A percentile compares a stretch with the other conserved stretches of the same genome.
Evolutionary conservation across 2,113 vertebrate species (phyloP).

Genomic region (Callocephalon fimbriatum): DNA sequence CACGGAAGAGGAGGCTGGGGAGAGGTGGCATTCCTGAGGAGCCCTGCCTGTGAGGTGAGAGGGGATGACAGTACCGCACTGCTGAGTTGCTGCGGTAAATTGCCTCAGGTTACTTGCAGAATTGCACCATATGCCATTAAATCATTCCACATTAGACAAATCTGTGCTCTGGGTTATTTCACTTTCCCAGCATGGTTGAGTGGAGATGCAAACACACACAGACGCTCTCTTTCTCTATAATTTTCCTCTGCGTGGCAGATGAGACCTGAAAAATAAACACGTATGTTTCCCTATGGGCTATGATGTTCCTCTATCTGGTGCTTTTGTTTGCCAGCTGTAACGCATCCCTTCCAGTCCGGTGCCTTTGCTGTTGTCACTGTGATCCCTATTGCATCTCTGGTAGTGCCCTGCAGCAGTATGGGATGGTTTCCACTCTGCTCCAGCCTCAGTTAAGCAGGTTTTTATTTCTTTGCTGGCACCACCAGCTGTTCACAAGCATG

Average conservation of each 20-base stretch:
- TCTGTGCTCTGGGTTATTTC: not conserved
- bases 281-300: not conserved
- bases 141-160: not conserved
- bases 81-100: not conserved
- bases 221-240: not conserved
- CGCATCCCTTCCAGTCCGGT: not conserved
- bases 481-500: not conserved
- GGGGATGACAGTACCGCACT: rapidly evolving
- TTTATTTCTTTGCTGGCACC: not conserved
- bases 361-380: not conserved
- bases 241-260: not conserved
- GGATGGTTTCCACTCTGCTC: not conserved
- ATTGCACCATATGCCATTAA: not conserved
- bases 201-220: not conserved
- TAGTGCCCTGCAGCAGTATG: not conserved
- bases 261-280: not conserved
- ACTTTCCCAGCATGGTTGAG: not conserved
- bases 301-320: not conserved
- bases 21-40: not conserved
- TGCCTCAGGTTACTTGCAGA: not conserved
- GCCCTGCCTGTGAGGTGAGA: no score
- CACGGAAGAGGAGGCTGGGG: not conserved
- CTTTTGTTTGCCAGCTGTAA: constrained; percentile 20
- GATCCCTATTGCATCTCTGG: not conserved
- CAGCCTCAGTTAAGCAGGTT: not conserved